Base-by-base conservation (phyloP, 2,888 invertebrate genomes). In the Hydraecia micacea region DNA sequence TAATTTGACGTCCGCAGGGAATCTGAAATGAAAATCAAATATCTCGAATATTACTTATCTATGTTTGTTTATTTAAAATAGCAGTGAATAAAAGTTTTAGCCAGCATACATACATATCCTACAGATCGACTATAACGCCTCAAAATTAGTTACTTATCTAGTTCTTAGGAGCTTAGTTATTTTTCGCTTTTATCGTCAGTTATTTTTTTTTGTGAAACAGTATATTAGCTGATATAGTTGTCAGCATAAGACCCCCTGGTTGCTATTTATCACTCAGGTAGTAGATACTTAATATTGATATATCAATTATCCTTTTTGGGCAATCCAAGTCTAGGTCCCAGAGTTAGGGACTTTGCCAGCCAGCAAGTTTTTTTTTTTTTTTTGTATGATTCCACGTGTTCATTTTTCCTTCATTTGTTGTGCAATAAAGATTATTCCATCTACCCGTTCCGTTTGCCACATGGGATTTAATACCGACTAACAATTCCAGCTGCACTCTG, bases 1-100 rank as follows among this genome's bases (percentile, higher is more conserved):
- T 79, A 63, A 87, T 74, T 75, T 69, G 36, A 79, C 13, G 32
- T 80, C 77, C 75, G 32, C 4, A 3, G 77, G 77, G 83, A 66
- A 52, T 58, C 21, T 46, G 58, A 60, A 82, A 68, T 66, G 55
- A 66, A 69, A 62, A 77, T 73, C 63, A 36, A 66, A 73, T 72
- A 46, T 67, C 58, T 49, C 18, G 39, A 52, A 46, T 36, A 63
- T 9, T 21, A 32, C 9, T 21, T 18, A 9, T 62, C 5, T 28
- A 60, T 7, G 15, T 32, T 32, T 32, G 21, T 15, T 32, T 63
- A 36, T 32, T 63, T 63, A 36, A 63, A 60, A 49, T 11, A n/a
- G n/a, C n/a, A 3, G 2, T 46, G 21, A 21, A 58, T 18, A 15
- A 42, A n/a, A 49, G 11, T 21, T 21, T 36, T 36, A 36, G 36